Evolutionary conservation across 2,113 vertebrate species (phyloP), one percentile per base, ranked within the genome.

Genomic region (Pollachius pollachius): DNA sequence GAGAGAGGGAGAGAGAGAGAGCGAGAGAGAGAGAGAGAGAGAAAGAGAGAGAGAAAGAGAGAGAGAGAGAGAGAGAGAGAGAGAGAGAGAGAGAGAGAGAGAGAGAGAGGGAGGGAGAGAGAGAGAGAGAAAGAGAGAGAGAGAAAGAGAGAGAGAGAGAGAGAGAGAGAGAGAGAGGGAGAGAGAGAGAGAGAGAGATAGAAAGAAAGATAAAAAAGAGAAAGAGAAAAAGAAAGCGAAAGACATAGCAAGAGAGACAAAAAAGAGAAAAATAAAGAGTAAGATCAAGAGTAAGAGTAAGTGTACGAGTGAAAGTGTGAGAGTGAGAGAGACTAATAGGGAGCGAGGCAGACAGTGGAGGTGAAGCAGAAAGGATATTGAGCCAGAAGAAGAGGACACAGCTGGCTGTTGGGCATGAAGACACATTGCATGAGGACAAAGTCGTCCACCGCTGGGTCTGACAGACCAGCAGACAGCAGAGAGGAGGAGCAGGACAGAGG

Each of bases 401-500:
- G 94, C 89, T 98, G 95, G 84, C 88, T 94, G 90, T 95, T 96
- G 89, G 95, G 92, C 94, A 99, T 97, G 93, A 99, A 98, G 89
- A 98, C 91, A 89, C 94, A 96, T 84, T 99, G 96, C 95, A 97
- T 97, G 92, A 98, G 93, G 88, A 96, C 91, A 88, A 98, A 98
- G 86, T 99, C 97, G 85, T 95, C 95, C 90, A 98, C 90, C 80
- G 93, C 90, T 25, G 95, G 93, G 90, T 98, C 97, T 98, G 87
- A 76, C 72, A 75, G 65, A 57, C 0, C 11, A 62, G 60, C 69
- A 69, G n/a, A 25, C 52, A 60, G 68, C 0, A 25, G 11, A 64
- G 30, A 62, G 18, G 27, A 16, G 56, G 17, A 9, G 17, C 13
- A 57, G 17, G 15, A 57, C 6, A n/a, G 2, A n/a, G 15, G 17